Evolutionary conservation across 2,888 invertebrate genomes (phyloP).

Genomic region (Hedychridium roseum): DNA sequence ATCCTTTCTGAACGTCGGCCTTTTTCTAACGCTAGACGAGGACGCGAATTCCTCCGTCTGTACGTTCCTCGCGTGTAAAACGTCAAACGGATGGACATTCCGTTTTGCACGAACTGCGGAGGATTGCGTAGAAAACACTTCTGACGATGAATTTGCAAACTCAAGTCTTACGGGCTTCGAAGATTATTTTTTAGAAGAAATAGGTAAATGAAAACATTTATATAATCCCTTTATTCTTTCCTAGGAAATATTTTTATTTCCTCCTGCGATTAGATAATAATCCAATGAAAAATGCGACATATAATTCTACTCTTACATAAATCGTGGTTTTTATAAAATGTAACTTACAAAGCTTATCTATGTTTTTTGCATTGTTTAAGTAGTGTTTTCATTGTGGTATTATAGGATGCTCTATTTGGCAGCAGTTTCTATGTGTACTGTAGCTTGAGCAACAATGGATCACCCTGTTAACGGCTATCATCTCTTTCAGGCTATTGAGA

Average conservation of each 20-base stretch:
- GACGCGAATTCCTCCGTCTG: conserved; percentile 15
- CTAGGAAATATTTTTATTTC: not conserved
- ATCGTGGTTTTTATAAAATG: not conserved
- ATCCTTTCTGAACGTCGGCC: conserved; percentile 2
- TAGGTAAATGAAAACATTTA: too few species aligned
- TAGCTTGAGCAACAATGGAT: too few species aligned
- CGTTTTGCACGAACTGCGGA: not conserved
- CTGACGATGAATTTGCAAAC: not conserved
- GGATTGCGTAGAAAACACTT: not conserved
- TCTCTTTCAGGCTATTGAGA: not conserved
- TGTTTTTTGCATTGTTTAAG: not conserved
- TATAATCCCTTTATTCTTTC: not conserved
- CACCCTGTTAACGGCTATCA: too few species aligned
- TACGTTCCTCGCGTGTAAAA: not conserved
- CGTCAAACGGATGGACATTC: conserved; percentile 11
- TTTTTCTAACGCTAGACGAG: not conserved
- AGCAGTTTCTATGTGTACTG: not conserved
- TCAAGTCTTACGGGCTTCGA: not conserved
- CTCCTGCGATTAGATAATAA: not conserved
- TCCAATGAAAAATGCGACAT: too few species aligned
- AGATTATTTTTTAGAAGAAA: not conserved
- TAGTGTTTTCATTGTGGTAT: too few species aligned
- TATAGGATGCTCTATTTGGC: not conserved
- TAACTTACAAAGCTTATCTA: not conserved
- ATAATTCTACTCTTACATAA: not conserved